These are phyloP conservation scores for Lineus longissimus DNA, from an alignment of 1,140 invertebrate genomes.

Conservation along the genomic window DNA sequence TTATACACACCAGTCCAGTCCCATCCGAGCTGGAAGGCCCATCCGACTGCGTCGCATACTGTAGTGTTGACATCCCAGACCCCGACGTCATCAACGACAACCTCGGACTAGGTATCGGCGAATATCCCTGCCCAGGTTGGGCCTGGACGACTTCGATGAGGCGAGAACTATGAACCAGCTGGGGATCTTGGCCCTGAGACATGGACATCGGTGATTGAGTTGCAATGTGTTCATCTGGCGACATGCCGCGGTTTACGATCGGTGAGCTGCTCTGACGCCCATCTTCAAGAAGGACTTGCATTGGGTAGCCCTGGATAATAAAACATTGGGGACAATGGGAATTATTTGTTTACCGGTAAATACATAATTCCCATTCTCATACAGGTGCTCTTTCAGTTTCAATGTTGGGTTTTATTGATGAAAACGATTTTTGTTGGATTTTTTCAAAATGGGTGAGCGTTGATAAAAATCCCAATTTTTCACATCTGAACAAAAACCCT, in stretches of 20 bases:
- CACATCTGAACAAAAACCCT: too few species aligned
- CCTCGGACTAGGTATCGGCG: not conserved
- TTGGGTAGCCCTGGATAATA: not conserved
- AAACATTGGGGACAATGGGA: too few species aligned
- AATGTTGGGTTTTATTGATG: not conserved
- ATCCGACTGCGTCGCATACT: too few species aligned
- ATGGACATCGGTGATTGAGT: not conserved
- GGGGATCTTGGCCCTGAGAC: not conserved
- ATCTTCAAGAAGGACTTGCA: not conserved
- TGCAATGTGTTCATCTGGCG: not conserved
- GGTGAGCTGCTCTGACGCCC: not conserved
- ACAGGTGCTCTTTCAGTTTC: not conserved
- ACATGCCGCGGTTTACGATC: not conserved
- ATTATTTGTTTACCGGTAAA: not conserved
- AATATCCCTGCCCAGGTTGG: not conserved
- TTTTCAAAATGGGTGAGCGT: not conserved
- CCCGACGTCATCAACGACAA: not conserved
- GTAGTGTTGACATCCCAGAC: too few species aligned
- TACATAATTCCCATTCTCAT: not conserved
- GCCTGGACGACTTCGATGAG: not conserved
- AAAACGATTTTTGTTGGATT: not conserved
- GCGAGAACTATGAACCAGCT: not conserved
- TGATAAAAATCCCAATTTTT: not conserved
- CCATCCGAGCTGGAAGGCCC: too few species aligned
- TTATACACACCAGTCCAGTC: too few species aligned